Evolutionary conservation across 1,140 invertebrate genomes (phyloP).

Genomic region (Hyphantria cunea): DNA sequence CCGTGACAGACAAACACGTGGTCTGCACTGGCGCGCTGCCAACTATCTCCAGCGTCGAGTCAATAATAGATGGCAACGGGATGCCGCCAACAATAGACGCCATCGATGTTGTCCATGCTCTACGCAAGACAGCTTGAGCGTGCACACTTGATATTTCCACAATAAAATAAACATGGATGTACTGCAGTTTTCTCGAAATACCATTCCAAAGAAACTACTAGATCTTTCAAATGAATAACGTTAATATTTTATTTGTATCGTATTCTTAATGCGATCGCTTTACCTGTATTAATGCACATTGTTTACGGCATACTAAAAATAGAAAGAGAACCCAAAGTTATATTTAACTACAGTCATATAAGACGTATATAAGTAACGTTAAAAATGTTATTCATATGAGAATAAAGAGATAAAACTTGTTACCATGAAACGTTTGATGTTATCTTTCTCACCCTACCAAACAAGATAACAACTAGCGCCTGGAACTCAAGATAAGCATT

Average conservation of each 20-base stretch:
- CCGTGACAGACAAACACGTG: conserved; percentile 75
- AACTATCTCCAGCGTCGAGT: conserved; percentile 79
- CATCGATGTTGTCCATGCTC: conserved; percentile 45
- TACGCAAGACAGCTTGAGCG: conserved; percentile 3
- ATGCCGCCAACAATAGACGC: conserved; percentile 80
- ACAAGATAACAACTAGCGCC: conserved; percentile 66
- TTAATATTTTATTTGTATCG: no score
- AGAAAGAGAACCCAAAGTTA: not conserved
- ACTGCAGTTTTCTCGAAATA: no score
- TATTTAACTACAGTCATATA: not conserved
- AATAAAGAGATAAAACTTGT: conserved; percentile 19
- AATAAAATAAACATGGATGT: no score
- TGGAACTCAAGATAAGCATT: conserved; percentile 54
- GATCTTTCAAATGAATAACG: no score
- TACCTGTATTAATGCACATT: no score
- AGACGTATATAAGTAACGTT: not conserved
- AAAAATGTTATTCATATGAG: conserved; percentile 11
- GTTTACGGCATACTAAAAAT: no score
- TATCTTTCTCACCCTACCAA: conserved; percentile 61
- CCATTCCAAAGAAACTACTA: no score
- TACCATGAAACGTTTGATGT: conserved; percentile 59
- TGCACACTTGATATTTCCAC: not conserved
- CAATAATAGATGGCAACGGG: conserved; percentile 79
- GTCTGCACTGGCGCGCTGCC: conserved; percentile 71
- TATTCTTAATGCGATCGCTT: no score